phyloP scores from a whole-genome alignment of 2,888 invertebrate species.

The Craniophora ligustri region DNA sequence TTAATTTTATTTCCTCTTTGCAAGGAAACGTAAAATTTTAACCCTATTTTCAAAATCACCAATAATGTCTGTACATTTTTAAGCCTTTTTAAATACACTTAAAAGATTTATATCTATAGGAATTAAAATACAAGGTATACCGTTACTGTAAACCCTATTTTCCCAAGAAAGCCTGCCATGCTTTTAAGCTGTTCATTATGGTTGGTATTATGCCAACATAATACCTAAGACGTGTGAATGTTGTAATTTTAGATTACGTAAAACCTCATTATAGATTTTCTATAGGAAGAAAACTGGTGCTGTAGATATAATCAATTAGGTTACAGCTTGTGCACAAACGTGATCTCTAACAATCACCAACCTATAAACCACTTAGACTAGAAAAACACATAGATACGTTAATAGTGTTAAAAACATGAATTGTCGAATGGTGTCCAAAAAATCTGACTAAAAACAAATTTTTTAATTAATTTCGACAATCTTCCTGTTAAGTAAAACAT shows the following conservation, averaged over 20 bases:
- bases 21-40: slow-evolving; percentile 17
- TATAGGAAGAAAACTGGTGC: slow-evolving; percentile 8
- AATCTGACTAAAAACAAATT: too few relatives aligned
- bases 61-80: neutral
- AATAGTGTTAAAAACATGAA: neutral
- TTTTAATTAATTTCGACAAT: too few relatives aligned
- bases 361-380: slow-evolving; percentile 15
- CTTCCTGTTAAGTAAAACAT: too few relatives aligned
- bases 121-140: too few relatives aligned
- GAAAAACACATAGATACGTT: slow-evolving; percentile 16
- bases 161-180: too few relatives aligned
- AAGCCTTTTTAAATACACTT: neutral
- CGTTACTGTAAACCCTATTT: too few relatives aligned
- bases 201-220: slow-evolving; percentile 33
- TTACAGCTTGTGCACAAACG: slow-evolving; percentile 16
- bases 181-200: slow-evolving; percentile 10
- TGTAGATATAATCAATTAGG: slow-evolving; percentile 25
- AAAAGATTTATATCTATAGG: neutral
- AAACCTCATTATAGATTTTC: slow-evolving; percentile 26
- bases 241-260: slow-evolving; percentile 29
- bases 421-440: too few relatives aligned
- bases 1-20: slow-evolving; percentile 31
- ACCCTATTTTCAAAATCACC: slow-evolving; percentile 1
- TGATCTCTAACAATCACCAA: slow-evolving; percentile 30
- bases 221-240: slow-evolving; percentile 13